Percentiles rank a stretch among this genome's conserved stretches.
Conservation (phyloP, 2,888 invertebrate species). For the Himalopsyche japonica region DNA sequence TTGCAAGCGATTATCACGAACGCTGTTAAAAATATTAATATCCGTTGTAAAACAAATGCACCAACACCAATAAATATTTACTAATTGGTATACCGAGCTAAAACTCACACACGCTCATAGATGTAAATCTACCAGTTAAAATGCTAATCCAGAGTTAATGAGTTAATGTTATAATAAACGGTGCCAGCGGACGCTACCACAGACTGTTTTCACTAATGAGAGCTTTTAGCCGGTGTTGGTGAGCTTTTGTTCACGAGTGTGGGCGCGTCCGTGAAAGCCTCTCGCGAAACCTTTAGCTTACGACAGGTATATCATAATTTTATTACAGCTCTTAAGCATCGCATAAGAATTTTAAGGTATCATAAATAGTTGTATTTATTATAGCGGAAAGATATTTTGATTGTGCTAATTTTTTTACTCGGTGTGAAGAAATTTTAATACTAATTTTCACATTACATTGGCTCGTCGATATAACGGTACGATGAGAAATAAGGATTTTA, state of each 20-base stretch:
- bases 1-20: background rate
- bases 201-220: slow-evolving; percentile 15
- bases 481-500: no score
- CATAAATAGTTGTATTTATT: background rate
- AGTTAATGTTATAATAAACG: slow-evolving; percentile 39
- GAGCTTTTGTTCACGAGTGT: background rate
- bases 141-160: slow-evolving; percentile 38
- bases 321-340: background rate
- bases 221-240: background rate
- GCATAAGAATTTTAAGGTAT: background rate
- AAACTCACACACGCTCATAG: slow-evolving; percentile 8
- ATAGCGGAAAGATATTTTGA: background rate
- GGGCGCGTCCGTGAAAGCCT: background rate
- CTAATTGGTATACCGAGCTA: background rate
- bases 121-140: slow-evolving; percentile 38
- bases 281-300: background rate
- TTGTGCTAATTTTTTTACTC: background rate
- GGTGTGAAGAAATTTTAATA: no score
- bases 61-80: background rate
- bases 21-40: background rate
- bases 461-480: no score
- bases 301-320: background rate
- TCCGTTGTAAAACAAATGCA: background rate
- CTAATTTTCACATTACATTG: no score
- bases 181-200: slow-evolving; percentile 18